Evolutionary conservation across 1,140 invertebrate species (phyloP).

Genomic region (Drosophila ambigua): DNA sequence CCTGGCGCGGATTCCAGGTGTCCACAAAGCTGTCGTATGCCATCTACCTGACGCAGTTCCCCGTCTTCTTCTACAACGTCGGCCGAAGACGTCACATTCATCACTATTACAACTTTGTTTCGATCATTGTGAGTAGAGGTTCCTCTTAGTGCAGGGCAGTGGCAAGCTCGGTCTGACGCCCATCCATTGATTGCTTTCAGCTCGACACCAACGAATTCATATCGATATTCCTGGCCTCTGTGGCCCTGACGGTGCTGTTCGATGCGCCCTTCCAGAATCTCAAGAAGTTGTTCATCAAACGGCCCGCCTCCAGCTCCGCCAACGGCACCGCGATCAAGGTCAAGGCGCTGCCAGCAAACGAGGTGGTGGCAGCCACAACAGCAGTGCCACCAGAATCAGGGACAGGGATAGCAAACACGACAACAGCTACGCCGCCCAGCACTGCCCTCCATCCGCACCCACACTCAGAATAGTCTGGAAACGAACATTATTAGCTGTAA

Average conservation of each 20-base stretch:
- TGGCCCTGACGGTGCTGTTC: slow-evolving; percentile 87
- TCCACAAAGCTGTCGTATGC: slow-evolving; percentile 88
- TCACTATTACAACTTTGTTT: slow-evolving; percentile 86
- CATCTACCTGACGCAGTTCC: slow-evolving; percentile 88
- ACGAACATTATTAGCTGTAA: slow-evolving; percentile 13
- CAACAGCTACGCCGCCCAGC: slow-evolving; percentile 33
- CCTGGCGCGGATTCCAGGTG: slow-evolving; percentile 87
- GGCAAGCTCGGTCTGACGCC: not conserved
- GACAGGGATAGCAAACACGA: slow-evolving; percentile 17
- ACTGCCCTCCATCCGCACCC: slow-evolving; percentile 48
- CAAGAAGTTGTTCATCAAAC: slow-evolving; percentile 85
- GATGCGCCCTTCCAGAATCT: slow-evolving; percentile 89
- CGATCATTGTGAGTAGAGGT: slow-evolving; percentile 84
- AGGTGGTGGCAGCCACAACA: no score
- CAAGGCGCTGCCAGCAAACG: not conserved
- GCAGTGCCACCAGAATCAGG: not conserved
- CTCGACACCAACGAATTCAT: slow-evolving; percentile 86
- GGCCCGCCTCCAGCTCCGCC: slow-evolving; percentile 27
- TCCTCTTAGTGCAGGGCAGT: no score
- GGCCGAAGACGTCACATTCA: slow-evolving; percentile 85
- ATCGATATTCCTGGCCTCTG: slow-evolving; percentile 86
- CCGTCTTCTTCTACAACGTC: slow-evolving; percentile 88
- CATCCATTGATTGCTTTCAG: slow-evolving; percentile 65
- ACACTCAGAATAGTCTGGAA: slow-evolving; percentile 62
- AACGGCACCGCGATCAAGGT: not conserved